Conservation (phyloP, 1,140 invertebrate genomes). For the Drosophila novamexicana region DNA sequence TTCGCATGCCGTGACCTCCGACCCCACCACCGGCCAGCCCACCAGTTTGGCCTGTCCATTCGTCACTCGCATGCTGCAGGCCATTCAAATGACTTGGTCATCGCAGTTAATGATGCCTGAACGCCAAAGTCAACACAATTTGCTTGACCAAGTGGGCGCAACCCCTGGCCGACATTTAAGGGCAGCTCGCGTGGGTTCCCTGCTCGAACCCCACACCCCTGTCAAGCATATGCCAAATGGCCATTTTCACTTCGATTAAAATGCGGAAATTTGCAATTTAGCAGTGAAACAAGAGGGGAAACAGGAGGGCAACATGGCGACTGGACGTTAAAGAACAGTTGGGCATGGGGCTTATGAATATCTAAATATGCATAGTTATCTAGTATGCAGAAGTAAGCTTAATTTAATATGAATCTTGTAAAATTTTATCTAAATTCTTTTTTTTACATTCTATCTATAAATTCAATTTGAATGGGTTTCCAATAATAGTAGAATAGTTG, state of each 20-base stretch:
- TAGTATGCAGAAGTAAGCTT: not conserved
- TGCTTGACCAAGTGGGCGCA: not conserved
- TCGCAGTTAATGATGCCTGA: slow-evolving; percentile 78
- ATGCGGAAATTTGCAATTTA: slow-evolving; percentile 62
- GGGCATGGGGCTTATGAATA: not conserved
- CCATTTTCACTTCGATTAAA: slow-evolving; percentile 76
- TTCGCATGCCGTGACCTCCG: slow-evolving; percentile 14
- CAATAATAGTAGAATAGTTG: too few species aligned
- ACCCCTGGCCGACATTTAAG: slow-evolving; percentile 54
- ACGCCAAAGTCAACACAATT: slow-evolving; percentile 46
- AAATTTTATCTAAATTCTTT: too few species aligned
- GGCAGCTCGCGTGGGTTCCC: slow-evolving; percentile 3
- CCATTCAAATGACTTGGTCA: slow-evolving; percentile 75
- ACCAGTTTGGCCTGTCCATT: not conserved
- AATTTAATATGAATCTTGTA: not conserved
- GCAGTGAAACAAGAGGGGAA: not conserved
- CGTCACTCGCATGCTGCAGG: slow-evolving; percentile 6
- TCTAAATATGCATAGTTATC: not conserved
- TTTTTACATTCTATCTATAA: too few species aligned
- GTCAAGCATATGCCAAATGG: slow-evolving; percentile 60
- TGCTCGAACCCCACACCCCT: not conserved
- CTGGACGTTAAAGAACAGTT: too few species aligned
- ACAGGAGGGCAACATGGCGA: too few species aligned
- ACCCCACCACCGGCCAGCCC: not conserved
- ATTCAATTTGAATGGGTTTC: too few species aligned